Base-by-base conservation (phyloP, 2,888 invertebrate species). In the Xylota sylvarum region DNA sequence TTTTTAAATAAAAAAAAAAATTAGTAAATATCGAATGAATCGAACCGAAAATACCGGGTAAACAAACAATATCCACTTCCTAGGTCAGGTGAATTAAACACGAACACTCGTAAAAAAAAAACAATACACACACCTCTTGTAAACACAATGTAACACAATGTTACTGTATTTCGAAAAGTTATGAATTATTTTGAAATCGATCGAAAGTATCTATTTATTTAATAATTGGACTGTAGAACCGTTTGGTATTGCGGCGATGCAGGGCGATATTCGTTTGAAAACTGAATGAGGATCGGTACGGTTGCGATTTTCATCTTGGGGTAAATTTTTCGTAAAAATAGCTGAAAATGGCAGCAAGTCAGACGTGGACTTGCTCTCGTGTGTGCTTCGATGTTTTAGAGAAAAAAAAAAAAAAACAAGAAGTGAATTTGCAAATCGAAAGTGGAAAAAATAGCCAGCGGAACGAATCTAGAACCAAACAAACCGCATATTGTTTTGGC, bases 211-310 rank as follows among this genome's bases (percentile, higher is more conserved):
- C 40, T 52, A 62, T 40, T 62, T 72, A 27, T 30, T 27, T 52
- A 62, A 52, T 62, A 73, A 74, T 46, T 46, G 43, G 35, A 30
- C 35, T 35, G 10, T 40, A 43, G 46, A 48, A 69, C 67, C 52
- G 50, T 69, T 72, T 72, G 60, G 32, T 35, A 56, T 40, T 73
- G 72, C 82, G 64, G 79, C 74, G 67, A 72, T 81, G 70, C 81
- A 72, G 76, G 60, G 72, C 82, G 62, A 73, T 62, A 78, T 78
- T 82, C 86, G 86, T 82, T 86, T 82, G 72, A 82, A 86, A 82
- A 86, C 86, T 86, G 77, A 86, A 77, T 86, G 82, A 55, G 40
- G 82, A 62, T 65, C 85, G 56, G 65, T 67, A 64, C 73, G 62
- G 46, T 78, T 72, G 67, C 64, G 65, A 76, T 69, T 67, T 77